Evolutionary conservation across 1,140 invertebrate species (phyloP).

Genomic region (Conopomorpha cramerella): DNA sequence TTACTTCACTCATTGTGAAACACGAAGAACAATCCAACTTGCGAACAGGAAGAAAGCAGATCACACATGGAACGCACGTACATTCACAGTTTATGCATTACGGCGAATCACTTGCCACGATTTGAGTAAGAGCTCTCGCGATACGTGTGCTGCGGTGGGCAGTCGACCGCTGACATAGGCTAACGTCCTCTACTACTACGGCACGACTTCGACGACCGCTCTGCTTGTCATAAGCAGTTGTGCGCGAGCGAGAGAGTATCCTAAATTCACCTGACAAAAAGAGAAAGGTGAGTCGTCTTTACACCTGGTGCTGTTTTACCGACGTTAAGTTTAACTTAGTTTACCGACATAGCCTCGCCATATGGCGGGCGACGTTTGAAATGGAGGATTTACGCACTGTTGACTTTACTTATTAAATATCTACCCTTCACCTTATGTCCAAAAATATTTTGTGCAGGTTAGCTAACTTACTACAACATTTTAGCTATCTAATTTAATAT

Average conservation of each 20-base stretch:
- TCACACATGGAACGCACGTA: constrained; percentile 15
- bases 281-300: constrained; percentile 24
- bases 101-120: constrained; percentile 33
- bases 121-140: constrained; percentile 12
- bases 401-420: too few relatives aligned
- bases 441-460: too few relatives aligned
- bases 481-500: too few relatives aligned
- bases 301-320: constrained; percentile 32
- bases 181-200: constrained; percentile 10
- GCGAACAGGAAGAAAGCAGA: constrained; percentile 16
- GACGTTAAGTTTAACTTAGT: too few relatives aligned
- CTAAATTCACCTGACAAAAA: constrained; percentile 26
- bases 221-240: too few relatives aligned
- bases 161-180: constrained; percentile 42
- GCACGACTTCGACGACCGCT: too few relatives aligned
- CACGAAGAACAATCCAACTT: constrained; percentile 21
- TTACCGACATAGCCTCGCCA: too few relatives aligned
- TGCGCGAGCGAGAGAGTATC: constrained; percentile 29
- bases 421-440: too few relatives aligned
- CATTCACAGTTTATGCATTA: constrained; percentile 43
- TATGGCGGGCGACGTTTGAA: too few relatives aligned
- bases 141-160: constrained; percentile 20
- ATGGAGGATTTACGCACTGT: constrained; percentile 40
- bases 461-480: too few relatives aligned
- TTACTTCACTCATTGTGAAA: constrained; percentile 45